These are phyloP conservation scores for Astatotilapia flaviijosephi DNA, from an alignment of 2,113 vertebrate species.

Conservation along the genomic window DNA sequence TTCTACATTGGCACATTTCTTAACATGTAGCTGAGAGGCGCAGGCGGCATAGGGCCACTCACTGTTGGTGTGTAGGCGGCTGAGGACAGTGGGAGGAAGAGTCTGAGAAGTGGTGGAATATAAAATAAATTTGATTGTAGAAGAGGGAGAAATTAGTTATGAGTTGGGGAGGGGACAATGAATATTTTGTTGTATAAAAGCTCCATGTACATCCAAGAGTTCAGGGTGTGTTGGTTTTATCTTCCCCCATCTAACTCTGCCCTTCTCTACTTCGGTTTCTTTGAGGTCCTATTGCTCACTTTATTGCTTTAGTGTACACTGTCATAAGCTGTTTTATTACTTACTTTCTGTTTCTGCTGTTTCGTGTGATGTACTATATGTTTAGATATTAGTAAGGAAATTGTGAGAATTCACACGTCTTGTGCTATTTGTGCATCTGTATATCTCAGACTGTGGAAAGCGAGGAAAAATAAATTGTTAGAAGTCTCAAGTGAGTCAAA, in stretches of 20 bases:
- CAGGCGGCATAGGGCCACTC: neutral
- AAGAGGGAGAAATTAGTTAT: neutral
- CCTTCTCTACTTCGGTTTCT: neutral
- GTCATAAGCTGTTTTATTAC: neutral
- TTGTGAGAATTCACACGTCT: neutral
- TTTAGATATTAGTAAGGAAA: neutral
- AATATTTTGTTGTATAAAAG: neutral
- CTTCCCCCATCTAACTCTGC: neutral
- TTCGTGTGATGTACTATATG: neutral
- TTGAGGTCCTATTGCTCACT: neutral
- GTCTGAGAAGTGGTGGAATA: neutral
- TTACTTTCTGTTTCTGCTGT: neutral
- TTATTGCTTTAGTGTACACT: neutral
- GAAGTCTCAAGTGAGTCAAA: neutral
- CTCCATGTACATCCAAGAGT: neutral
- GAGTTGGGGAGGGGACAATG: neutral
- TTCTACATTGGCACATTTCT: constrained; percentile 31
- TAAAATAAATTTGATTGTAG: neutral
- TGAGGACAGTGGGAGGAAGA: neutral
- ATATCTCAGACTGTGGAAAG: neutral
- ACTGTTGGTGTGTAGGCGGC: constrained; percentile 22
- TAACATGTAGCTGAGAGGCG: constrained; percentile 4
- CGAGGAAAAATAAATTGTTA: neutral
- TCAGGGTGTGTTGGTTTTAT: neutral
- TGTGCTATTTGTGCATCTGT: neutral